Evolutionary conservation across 1,140 invertebrate species (phyloP).

Genomic region (Dufourea novaeangliae): DNA sequence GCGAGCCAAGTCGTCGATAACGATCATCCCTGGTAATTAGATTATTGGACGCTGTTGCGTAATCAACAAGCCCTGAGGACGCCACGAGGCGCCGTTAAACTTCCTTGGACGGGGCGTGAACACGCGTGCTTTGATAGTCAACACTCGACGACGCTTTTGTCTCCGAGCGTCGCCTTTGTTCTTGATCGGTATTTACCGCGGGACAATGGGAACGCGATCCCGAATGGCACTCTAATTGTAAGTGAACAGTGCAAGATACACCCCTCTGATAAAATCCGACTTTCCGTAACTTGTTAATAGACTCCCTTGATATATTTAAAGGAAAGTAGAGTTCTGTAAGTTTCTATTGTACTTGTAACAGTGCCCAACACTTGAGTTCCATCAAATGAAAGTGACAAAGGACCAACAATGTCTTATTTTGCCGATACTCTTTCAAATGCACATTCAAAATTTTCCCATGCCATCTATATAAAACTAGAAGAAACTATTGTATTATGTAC

Average conservation of each 20-base stretch:
- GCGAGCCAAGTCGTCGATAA: conserved; percentile 21
- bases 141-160: conserved; percentile 49
- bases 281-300: too few species aligned
- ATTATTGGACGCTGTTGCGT: conserved; percentile 28
- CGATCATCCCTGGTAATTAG: conserved; percentile 48
- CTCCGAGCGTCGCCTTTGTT: conserved; percentile 43
- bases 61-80: conserved; percentile 12
- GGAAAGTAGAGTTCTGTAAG: too few species aligned
- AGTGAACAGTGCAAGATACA: conserved; percentile 9
- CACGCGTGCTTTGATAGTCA: conserved; percentile 38
- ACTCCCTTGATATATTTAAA: too few species aligned
- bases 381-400: too few species aligned
- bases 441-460: too few species aligned
- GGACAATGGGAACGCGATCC: conserved; percentile 53
- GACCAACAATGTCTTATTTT: too few species aligned
- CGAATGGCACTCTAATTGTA: conserved; percentile 49
- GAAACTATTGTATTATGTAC: too few species aligned
- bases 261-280: too few species aligned
- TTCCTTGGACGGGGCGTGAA: neutral
- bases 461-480: too few species aligned
- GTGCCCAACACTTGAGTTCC: too few species aligned
- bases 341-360: too few species aligned
- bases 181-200: conserved; percentile 48
- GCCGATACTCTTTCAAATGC: too few species aligned
- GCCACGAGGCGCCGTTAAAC: conserved; percentile 32